phyloP scores from a whole-genome alignment of 1,140 invertebrate genomes.

The Pomacea maculata region DNA sequence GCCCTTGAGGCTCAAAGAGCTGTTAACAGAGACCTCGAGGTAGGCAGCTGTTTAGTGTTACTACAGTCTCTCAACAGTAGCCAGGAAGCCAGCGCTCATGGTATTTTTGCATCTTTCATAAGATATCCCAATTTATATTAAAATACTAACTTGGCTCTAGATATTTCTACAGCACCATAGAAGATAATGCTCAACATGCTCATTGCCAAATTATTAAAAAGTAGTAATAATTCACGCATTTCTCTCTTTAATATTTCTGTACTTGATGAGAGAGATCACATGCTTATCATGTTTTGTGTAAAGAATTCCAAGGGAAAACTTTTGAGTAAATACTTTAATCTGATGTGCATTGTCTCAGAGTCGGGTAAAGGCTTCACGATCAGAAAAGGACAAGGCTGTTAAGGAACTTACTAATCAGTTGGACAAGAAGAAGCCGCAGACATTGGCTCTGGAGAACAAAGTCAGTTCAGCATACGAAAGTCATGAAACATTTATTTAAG shows the following conservation, averaged over 20 bases:
- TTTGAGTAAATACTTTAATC: neutral
- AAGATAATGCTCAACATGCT: too few relatives aligned
- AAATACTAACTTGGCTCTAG: too few relatives aligned
- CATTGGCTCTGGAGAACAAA: slow-evolving; percentile 46
- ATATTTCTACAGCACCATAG: too few relatives aligned
- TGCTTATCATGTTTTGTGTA: too few relatives aligned
- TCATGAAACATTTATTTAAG: too few relatives aligned
- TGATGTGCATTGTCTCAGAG: slow-evolving; percentile 25
- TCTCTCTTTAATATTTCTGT: too few relatives aligned
- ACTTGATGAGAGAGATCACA: too few relatives aligned
- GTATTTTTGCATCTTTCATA: slow-evolving; percentile 1
- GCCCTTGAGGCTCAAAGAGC: slow-evolving; percentile 43
- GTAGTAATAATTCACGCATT: neutral
- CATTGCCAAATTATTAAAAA: too few relatives aligned
- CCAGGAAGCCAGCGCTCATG: neutral
- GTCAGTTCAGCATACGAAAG: slow-evolving; percentile 20
- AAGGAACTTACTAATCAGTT: slow-evolving; percentile 47
- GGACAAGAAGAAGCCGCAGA: slow-evolving; percentile 53
- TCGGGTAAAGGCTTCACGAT: slow-evolving; percentile 42
- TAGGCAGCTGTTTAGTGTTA: slow-evolving; percentile 13
- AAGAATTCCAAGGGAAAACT: neutral
- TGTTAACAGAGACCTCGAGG: slow-evolving; percentile 50
- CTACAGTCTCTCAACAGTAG: neutral
- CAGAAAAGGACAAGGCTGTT: slow-evolving; percentile 53
- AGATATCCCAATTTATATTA: neutral